Evolutionary conservation across 2,113 vertebrate species (phyloP).

Genomic region (Phalacrocorax brasilianus): DNA sequence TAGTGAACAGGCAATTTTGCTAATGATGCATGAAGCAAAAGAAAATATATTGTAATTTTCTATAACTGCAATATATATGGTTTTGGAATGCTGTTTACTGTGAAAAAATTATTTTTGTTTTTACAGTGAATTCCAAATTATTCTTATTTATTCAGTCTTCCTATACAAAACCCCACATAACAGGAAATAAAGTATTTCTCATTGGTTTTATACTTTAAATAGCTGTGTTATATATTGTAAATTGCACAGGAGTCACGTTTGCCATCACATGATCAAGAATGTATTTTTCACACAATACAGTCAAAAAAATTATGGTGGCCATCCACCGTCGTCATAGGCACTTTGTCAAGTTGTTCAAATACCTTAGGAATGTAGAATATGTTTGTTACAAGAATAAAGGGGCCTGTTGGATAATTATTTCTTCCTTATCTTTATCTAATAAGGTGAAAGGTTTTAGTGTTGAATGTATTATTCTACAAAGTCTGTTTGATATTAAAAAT

Average conservation of each 20-base stretch:
- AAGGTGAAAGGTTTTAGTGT: background rate
- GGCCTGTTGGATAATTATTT: background rate
- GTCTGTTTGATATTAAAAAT: background rate
- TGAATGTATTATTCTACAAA: background rate
- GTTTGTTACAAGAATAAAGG: background rate
- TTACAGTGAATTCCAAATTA: background rate
- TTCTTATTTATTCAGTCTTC: background rate
- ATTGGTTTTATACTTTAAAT: background rate
- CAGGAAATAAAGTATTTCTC: background rate
- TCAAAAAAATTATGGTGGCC: background rate
- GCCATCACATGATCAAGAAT: background rate
- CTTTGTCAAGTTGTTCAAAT: background rate
- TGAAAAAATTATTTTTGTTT: background rate
- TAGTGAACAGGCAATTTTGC: background rate
- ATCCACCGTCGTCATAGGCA: background rate
- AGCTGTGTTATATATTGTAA: background rate
- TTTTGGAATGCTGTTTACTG: background rate
- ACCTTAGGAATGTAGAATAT: background rate
- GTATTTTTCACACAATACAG: background rate
- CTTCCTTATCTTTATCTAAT: background rate
- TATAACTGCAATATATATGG: background rate
- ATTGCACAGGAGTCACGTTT: background rate
- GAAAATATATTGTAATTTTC: background rate
- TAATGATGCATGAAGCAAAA: background rate
- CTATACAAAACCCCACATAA: background rate